A percentile compares a stretch with the other conserved stretches of the same genome.
Evolutionary conservation across 2,113 vertebrate genomes (phyloP).

Genomic region (Mormoops blainvillei): DNA sequence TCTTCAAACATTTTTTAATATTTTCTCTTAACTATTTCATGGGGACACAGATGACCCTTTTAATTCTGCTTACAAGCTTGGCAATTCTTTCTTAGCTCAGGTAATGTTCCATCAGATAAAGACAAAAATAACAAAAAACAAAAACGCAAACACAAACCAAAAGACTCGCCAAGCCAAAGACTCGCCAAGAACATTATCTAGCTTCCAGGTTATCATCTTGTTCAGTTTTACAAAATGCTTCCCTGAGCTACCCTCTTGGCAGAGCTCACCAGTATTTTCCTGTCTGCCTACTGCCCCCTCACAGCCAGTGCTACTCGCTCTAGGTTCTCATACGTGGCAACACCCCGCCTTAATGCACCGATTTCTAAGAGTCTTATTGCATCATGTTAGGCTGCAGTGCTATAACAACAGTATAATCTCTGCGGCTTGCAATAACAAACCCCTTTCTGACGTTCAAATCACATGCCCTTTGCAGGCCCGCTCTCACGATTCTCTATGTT

Average conservation of each 20-base stretch:
- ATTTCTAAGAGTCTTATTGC: neutral
- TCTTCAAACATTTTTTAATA: neutral
- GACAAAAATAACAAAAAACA: neutral
- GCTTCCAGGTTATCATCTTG: neutral
- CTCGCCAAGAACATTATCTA: neutral
- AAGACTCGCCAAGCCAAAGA: neutral
- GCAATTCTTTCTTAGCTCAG: neutral
- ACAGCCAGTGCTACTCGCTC: neutral
- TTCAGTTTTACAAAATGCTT: neutral
- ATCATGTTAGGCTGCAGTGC: fast-evolving
- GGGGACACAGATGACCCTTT: neutral
- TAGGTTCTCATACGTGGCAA: neutral
- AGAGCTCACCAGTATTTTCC: neutral
- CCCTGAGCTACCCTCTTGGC: neutral
- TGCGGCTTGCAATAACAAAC: neutral
- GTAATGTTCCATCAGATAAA: neutral
- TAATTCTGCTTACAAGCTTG: neutral
- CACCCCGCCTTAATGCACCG: neutral
- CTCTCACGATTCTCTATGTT: neutral
- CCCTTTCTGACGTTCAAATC: neutral
- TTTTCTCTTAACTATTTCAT: neutral
- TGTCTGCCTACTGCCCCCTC: neutral
- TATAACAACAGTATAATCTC: neutral
- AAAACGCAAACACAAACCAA: neutral
- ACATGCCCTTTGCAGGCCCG: neutral